phyloP scores from a whole-genome alignment of 2,888 invertebrate genomes.

The Caenorhabditis sulstoni region DNA sequence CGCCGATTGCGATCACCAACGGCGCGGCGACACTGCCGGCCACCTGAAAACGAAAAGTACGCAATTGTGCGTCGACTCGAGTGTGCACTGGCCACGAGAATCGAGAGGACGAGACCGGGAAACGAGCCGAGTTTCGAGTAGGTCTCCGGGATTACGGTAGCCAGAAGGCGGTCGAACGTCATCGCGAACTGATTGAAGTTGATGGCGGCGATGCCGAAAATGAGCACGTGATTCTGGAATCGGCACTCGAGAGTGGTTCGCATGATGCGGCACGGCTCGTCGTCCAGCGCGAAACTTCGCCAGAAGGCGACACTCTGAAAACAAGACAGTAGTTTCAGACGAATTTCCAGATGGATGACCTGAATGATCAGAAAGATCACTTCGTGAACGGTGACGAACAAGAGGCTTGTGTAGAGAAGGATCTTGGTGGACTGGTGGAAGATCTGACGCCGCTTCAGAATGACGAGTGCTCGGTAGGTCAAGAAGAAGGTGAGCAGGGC shows the following conservation, averaged over 20 bases:
- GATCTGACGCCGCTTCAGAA: constrained; percentile 34
- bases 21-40: constrained; percentile 34
- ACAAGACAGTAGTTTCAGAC: too few relatives aligned
- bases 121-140: constrained; percentile 30
- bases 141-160: constrained; percentile 36
- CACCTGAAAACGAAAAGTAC: constrained; percentile 24
- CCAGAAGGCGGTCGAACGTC: constrained; percentile 37
- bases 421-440: constrained; percentile 53
- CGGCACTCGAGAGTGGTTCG: constrained; percentile 47
- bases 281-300: constrained; percentile 43
- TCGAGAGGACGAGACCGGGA: constrained; percentile 37
- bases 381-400: constrained; percentile 55
- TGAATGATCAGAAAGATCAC: constrained; percentile 42
- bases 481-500: constrained; percentile 50
- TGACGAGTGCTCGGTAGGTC: constrained; percentile 32
- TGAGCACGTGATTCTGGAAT: constrained; percentile 42
- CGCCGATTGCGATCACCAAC: constrained; percentile 45
- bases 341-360: constrained; percentile 9
- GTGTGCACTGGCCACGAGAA: constrained; percentile 50
- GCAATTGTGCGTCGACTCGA: too few relatives aligned
- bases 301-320: constrained; percentile 39
- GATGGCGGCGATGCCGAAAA: constrained; percentile 50
- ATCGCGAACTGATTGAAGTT: constrained; percentile 52
- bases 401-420: constrained; percentile 39
- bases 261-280: constrained; percentile 53